Percentiles rank a stretch among this genome's conserved stretches.
These are phyloP conservation scores for Pyrocoelia pectoralis DNA, from an alignment of 2,888 invertebrate species.

Conservation along the genomic window DNA sequence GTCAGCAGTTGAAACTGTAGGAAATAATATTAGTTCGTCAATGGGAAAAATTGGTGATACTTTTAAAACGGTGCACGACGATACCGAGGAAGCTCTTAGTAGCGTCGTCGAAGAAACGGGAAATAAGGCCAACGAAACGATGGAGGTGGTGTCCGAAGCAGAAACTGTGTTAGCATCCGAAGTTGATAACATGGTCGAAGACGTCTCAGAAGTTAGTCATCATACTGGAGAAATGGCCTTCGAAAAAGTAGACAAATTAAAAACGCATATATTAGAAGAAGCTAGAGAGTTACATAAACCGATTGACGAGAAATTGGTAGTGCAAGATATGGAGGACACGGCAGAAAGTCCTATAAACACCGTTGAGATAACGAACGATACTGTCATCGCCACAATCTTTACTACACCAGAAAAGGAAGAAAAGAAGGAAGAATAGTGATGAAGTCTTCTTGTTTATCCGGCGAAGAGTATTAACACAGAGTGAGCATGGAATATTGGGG, in stretches of 20 bases:
- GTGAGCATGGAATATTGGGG: too few species aligned
- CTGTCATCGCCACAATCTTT: slow-evolving; percentile 46
- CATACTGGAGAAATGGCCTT: slow-evolving; percentile 19
- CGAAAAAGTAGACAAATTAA: slow-evolving; percentile 29
- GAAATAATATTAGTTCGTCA: slow-evolving; percentile 51
- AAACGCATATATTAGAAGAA: slow-evolving; percentile 36
- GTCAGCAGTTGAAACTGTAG: slow-evolving; percentile 52
- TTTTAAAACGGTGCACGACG: slow-evolving; percentile 44
- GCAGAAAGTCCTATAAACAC: slow-evolving; percentile 8
- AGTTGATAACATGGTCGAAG: slow-evolving; percentile 47
- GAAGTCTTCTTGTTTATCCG: too few species aligned
- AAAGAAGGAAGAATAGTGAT: background rate
- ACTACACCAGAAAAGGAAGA: slow-evolving; percentile 41
- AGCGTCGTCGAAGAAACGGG: slow-evolving; percentile 47
- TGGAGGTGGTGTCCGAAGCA: slow-evolving; percentile 54
- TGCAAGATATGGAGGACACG: slow-evolving; percentile 16
- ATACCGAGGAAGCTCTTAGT: slow-evolving; percentile 45
- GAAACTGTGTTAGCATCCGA: slow-evolving; percentile 54
- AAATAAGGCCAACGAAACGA: slow-evolving; percentile 45
- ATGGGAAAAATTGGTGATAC: slow-evolving; percentile 54
- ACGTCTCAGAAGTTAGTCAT: slow-evolving; percentile 18
- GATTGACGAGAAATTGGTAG: slow-evolving; percentile 37
- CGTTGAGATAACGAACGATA: slow-evolving; percentile 25
- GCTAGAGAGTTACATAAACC: slow-evolving; percentile 41
- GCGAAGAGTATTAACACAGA: too few species aligned